These are phyloP conservation scores for Rhinogobius similis DNA, from an alignment of 2,113 vertebrate genomes.

Conservation along the genomic window DNA sequence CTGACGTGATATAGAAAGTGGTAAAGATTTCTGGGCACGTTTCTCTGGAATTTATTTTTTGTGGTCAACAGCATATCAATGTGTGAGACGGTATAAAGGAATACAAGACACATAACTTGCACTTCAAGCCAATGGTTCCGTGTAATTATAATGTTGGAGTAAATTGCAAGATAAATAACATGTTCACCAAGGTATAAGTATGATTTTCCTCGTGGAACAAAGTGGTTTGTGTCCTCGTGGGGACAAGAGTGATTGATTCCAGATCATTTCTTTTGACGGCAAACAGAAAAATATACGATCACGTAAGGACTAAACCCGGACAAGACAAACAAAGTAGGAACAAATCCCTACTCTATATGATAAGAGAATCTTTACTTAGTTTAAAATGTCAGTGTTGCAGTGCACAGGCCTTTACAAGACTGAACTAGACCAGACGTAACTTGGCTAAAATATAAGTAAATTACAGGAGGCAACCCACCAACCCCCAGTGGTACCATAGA, in stretches of 20 bases:
- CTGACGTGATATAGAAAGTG: conserved; percentile 37
- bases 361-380: too few species aligned
- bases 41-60: conserved; percentile 17
- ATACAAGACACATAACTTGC: conserved; percentile 6
- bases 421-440: too few species aligned
- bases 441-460: neutral
- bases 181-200: conserved; percentile 27
- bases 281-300: neutral
- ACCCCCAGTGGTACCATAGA: neutral
- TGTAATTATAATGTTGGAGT: conserved; percentile 49
- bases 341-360: too few species aligned
- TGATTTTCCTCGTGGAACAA: conserved; percentile 18
- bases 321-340: too few species aligned
- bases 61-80: conserved; percentile 53
- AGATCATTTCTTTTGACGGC: neutral
- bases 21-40: conserved; percentile 45
- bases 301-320: neutral
- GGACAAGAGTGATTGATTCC: conserved; percentile 2
- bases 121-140: conserved; percentile 39
- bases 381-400: too few species aligned
- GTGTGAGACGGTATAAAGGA: conserved; percentile 31
- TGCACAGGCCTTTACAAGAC: too few species aligned
- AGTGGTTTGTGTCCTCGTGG: conserved; percentile 35
- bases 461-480: neutral
- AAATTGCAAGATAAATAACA: conserved; percentile 48